Evolutionary conservation across 2,797 vertebrate species (phyloP), one percentile per base, ranked within the genome.

Genomic region (Hoplostethus atlanticus): DNA sequence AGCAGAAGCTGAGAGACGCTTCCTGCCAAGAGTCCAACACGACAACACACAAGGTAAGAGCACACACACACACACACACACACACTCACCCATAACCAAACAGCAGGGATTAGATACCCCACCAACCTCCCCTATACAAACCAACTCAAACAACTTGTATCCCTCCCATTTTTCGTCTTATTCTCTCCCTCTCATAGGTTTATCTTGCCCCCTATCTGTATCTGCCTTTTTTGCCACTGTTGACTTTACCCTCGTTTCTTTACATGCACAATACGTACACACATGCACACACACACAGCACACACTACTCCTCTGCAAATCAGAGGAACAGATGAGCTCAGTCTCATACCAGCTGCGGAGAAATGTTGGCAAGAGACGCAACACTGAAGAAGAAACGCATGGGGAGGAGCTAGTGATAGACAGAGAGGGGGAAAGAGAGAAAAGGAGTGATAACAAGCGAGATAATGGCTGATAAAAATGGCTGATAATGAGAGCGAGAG

Each of bases 1-100:
- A 98, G 64, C 96, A 97, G 81, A 97, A 94, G 74, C 55, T 95
- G 58, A 96, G 93, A 90, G 96, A 96, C 15, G 87, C 91, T 57
- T 93, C 92, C 66, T 83, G 70, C 55, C 95, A 86, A 87, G 94
- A 91, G 81, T 94, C 87, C 92, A 95, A 80, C 93, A 0, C 79
- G 17, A 31, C 74, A 55, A 46, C 66, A 42, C 88, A 88, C 5
- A 93, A 95, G 95, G 98, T 99, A 94, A 77, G 91, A 84, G 51
- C 9, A 21, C 1, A 71, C 46, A 5, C 44, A 47, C 1, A 21
- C 48, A 40, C 12, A 21, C 11, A 2, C 47, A 56, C 34, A 53
- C 25, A 28, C 1, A 0, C 13, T 51, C 10, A 57, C 25, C 8
- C 53, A 31, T 4, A 3, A 30, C 17, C 8, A 57, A 25, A 30